phyloP scores from a whole-genome alignment of 2,888 invertebrate genomes.

The Sipha maydis region DNA sequence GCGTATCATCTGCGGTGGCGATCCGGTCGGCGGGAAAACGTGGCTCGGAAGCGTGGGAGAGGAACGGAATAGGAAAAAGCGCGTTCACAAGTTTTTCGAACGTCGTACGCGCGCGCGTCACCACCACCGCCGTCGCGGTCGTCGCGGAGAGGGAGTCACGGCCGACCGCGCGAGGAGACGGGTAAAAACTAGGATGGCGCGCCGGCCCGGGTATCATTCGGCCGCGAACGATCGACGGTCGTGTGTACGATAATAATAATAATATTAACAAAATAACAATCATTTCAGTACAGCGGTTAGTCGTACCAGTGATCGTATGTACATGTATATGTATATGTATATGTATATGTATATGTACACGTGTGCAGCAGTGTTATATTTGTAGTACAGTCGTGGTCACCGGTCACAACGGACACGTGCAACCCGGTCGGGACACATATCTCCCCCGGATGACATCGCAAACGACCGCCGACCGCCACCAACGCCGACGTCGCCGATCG shows the following conservation, averaged over 20 bases:
- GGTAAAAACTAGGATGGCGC: conserved; percentile 55
- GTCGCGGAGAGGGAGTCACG: conserved; percentile 10
- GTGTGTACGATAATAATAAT: no score
- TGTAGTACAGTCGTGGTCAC: no score
- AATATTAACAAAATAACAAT: no score
- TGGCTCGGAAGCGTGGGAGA: background rate
- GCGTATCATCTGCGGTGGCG: background rate
- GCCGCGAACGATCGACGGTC: conserved; percentile 48
- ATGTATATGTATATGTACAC: no score
- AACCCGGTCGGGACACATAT: background rate
- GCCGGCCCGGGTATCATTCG: conserved; percentile 55
- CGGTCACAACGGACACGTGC: background rate
- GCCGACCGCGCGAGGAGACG: conserved; percentile 43
- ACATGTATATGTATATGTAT: no score
- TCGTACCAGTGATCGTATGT: no score
- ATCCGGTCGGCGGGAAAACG: background rate
- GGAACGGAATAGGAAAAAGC: background rate
- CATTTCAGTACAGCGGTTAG: no score
- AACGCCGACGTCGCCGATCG: background rate
- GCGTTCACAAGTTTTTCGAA: conserved; percentile 10
- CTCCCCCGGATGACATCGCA: background rate
- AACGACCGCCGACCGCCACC: background rate
- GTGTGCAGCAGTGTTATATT: background rate
- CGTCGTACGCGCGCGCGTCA: background rate
- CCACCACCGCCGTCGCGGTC: background rate